These are phyloP conservation scores for Drosophila kikkawai DNA, from an alignment of 1,140 invertebrate species.

Conservation along the genomic window DNA sequence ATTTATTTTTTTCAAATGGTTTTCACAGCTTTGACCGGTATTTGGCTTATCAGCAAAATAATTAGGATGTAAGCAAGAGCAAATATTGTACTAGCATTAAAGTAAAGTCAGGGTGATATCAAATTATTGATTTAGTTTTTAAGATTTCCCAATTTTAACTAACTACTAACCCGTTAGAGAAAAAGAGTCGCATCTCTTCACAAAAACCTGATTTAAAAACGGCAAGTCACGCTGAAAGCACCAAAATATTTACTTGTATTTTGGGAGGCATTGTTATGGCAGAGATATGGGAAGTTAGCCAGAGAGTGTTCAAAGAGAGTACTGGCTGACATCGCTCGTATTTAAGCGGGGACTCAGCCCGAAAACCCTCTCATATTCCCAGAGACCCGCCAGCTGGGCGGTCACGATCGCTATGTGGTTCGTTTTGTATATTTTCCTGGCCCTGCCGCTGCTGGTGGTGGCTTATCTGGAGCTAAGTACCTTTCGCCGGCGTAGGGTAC, in stretches of 20 bases:
- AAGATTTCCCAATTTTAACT: neutral
- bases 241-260: slow-evolving; percentile 18
- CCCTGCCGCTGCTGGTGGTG: slow-evolving; percentile 57
- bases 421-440: slow-evolving; percentile 48
- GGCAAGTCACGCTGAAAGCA: slow-evolving; percentile 30
- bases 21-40: neutral
- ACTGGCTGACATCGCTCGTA: slow-evolving; percentile 8
- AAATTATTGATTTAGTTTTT: neutral
- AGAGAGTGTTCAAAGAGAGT: neutral
- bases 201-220: slow-evolving; percentile 5
- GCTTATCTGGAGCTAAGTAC: slow-evolving; percentile 56
- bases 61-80: neutral
- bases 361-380: slow-evolving; percentile 16
- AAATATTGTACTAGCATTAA: neutral
- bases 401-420: slow-evolving; percentile 58
- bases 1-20: neutral
- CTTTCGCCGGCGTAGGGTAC: slow-evolving; percentile 31
- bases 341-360: slow-evolving; percentile 29
- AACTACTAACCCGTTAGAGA: neutral
- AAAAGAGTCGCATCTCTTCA: neutral
- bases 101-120: neutral
- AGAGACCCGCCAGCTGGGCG: neutral
- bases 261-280: neutral
- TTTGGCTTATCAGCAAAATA: neutral
- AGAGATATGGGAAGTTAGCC: neutral